phyloP scores from a whole-genome alignment of 2,113 vertebrate species.

The Sciurus niger region DNA sequence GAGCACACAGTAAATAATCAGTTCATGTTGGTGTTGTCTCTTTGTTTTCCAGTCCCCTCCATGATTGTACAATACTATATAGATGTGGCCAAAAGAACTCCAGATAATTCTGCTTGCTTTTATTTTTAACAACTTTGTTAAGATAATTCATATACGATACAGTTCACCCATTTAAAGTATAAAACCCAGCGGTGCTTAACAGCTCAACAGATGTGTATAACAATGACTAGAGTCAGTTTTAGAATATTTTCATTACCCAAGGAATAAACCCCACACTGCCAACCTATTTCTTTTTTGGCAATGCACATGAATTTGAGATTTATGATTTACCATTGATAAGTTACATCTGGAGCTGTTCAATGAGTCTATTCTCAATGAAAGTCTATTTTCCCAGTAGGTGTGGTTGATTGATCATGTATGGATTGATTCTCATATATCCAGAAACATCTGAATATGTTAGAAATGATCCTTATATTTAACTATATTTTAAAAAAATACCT shows the following conservation, averaged over 20 bases:
- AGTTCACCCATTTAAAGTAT: neutral
- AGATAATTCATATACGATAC: neutral
- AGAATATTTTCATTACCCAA: neutral
- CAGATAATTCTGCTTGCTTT: neutral
- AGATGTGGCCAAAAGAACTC: neutral
- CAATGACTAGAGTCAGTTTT: neutral
- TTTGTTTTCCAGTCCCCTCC: neutral
- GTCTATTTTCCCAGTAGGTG: neutral
- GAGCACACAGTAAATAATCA: neutral
- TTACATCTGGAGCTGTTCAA: neutral
- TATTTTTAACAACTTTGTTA: neutral
- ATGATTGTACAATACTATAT: neutral
- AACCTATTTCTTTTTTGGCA: neutral
- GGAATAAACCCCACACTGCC: neutral
- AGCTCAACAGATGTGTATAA: neutral
- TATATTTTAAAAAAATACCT: neutral
- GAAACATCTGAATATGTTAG: neutral
- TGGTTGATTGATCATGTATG: neutral
- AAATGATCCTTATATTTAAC: neutral
- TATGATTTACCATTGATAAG: neutral
- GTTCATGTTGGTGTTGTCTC: neutral
- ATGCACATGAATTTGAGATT: neutral
- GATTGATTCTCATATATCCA: neutral
- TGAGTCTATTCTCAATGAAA: neutral
- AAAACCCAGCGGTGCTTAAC: neutral